Percentiles rank a stretch among this genome's conserved stretches.
These are phyloP conservation scores for Crotalus horridus DNA, from an alignment of 2,113 vertebrate genomes.

Conservation along the genomic window DNA sequence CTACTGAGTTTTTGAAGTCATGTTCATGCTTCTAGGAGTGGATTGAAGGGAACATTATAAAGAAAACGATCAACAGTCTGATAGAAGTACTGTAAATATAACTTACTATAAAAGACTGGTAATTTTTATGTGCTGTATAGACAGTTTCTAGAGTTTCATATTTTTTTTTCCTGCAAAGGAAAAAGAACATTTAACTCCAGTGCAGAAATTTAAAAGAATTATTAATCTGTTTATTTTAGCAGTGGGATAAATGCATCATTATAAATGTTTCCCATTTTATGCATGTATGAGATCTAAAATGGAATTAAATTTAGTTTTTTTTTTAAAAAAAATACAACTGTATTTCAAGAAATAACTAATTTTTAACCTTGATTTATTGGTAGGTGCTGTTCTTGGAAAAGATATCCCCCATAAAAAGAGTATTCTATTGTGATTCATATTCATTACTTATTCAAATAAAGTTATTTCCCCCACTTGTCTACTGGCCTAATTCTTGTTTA, in stretches of 20 bases:
- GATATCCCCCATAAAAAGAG: neutral
- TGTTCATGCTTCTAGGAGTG: neutral
- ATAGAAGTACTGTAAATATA: neutral
- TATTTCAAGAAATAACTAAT: neutral
- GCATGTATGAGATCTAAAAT: neutral
- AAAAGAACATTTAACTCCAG: neutral
- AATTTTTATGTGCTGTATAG: neutral
- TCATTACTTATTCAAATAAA: neutral
- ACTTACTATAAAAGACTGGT: neutral
- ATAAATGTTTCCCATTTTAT: neutral
- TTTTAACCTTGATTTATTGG: neutral
- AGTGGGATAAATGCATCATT: neutral
- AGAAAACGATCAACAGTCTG: neutral
- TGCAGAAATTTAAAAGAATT: constrained; percentile 8
- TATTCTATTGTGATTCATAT: neutral
- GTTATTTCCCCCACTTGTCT: neutral
- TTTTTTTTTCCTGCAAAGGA: neutral
- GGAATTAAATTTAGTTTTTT: constrained; percentile 2
- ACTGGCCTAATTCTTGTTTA: neutral
- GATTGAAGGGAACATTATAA: neutral
- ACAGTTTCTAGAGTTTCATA: neutral
- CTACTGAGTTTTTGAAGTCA: neutral
- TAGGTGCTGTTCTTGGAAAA: neutral
- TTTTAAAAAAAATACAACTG: neutral
- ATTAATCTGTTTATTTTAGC: neutral